phyloP scores from a whole-genome alignment of 2,113 vertebrate genomes.

The Prietella phreatophila region DNA sequence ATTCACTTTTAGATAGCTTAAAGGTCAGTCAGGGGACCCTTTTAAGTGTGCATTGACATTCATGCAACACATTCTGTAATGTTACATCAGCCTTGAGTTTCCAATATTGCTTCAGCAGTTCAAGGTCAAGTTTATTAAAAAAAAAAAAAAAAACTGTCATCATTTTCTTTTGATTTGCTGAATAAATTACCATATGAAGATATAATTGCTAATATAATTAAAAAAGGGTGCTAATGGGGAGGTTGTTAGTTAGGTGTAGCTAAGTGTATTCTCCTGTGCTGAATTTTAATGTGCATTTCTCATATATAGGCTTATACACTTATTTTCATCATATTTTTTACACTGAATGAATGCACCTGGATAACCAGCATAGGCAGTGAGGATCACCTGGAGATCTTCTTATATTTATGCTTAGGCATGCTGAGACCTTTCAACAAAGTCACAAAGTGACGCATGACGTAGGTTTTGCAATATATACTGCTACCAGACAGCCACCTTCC shows the following conservation, averaged over 20 bases:
- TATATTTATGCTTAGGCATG: background rate
- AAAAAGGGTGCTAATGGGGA: conserved; percentile 7
- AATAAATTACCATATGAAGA: conserved; percentile 24
- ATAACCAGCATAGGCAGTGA: background rate
- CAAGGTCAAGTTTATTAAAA: conserved; percentile 32
- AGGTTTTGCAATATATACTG: background rate
- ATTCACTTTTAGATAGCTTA: conserved; percentile 31
- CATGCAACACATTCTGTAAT: conserved; percentile 18
- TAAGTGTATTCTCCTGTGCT: conserved; percentile 1
- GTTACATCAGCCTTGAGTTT: conserved; percentile 43
- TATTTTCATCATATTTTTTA: conserved; percentile 2
- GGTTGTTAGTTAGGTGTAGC: conserved; percentile 2
- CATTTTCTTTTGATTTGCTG: conserved; percentile 30
- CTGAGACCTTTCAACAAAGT: background rate
- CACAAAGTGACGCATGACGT: background rate
- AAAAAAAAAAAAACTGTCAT: conserved; percentile 13
- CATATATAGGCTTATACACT: background rate
- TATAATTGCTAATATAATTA: conserved; percentile 9
- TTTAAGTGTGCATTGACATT: conserved; percentile 40
- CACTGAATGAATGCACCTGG: background rate
- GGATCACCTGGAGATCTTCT: background rate
- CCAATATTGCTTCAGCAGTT: conserved; percentile 3
- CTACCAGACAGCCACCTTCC: background rate
- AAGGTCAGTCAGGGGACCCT: conserved; percentile 42
- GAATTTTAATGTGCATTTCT: conserved; percentile 1